Evolutionary conservation across 2,797 vertebrate genomes (phyloP).

Genomic region (Acipenser transmontanus): DNA sequence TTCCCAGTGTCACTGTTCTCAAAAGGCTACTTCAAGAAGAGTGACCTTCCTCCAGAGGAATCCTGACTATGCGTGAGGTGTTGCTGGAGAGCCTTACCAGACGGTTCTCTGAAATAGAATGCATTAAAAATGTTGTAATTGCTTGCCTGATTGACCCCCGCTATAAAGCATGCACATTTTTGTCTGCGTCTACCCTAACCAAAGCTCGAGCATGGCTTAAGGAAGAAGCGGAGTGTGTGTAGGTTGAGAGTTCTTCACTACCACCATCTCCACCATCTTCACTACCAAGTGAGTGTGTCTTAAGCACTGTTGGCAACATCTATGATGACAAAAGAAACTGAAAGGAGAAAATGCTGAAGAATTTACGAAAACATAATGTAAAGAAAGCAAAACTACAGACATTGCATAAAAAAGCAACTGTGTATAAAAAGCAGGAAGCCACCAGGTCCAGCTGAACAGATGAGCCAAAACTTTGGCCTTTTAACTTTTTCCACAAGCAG

Average conservation of each 20-base stretch:
- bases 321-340: constrained; percentile 3
- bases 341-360: constrained; percentile 2
- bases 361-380: too few relatives aligned
- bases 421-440: too few relatives aligned
- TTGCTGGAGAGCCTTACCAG: constrained; percentile 15
- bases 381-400: too few relatives aligned
- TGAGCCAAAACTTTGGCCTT: too few relatives aligned
- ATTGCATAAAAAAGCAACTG: too few relatives aligned
- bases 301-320: constrained; percentile 3
- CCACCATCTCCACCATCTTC: too few relatives aligned
- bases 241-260: too few relatives aligned
- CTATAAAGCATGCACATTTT: neutral
- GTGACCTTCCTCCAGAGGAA: constrained; percentile 3
- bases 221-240: constrained; percentile 5
- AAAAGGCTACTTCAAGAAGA: constrained; percentile 15
- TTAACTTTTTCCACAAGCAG: too few relatives aligned
- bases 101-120: constrained; percentile 6
- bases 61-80: constrained; percentile 10
- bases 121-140: neutral
- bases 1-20: constrained; percentile 19
- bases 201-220: constrained; percentile 16
- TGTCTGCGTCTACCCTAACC: neutral
- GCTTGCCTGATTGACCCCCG: constrained; percentile 12
- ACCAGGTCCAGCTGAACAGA: too few relatives aligned
- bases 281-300: neutral